phyloP scores from a whole-genome alignment of 2,113 vertebrate species.

The Okapia johnstoni region DNA sequence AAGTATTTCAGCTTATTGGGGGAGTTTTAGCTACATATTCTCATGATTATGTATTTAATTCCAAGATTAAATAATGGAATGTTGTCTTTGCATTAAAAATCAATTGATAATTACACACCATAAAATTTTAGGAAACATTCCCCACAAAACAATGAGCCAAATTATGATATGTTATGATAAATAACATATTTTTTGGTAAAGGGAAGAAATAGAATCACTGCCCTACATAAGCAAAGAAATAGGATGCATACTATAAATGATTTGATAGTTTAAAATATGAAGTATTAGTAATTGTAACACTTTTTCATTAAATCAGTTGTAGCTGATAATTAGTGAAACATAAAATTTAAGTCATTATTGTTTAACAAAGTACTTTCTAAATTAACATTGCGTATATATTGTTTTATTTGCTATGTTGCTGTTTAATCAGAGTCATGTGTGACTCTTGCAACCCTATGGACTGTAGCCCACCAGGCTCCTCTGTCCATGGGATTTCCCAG shows the following conservation, averaged over 20 bases:
- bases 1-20: neutral
- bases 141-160: neutral
- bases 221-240: neutral
- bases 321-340: neutral
- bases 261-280: neutral
- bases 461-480: neutral
- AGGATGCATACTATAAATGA: neutral
- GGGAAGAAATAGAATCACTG: neutral
- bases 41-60: neutral
- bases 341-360: neutral
- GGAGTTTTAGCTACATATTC: neutral
- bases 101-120: neutral
- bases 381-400: neutral
- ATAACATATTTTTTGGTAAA: neutral
- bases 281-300: neutral
- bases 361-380: neutral
- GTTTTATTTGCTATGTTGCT: neutral
- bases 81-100: neutral
- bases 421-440: neutral
- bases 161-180: neutral
- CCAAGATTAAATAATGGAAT: neutral
- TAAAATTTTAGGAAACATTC: neutral
- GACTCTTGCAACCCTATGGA: neutral
- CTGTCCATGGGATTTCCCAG: neutral
- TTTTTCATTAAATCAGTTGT: neutral